Base-by-base conservation (phyloP, 2,113 vertebrate species). In the Sula dactylatra region DNA sequence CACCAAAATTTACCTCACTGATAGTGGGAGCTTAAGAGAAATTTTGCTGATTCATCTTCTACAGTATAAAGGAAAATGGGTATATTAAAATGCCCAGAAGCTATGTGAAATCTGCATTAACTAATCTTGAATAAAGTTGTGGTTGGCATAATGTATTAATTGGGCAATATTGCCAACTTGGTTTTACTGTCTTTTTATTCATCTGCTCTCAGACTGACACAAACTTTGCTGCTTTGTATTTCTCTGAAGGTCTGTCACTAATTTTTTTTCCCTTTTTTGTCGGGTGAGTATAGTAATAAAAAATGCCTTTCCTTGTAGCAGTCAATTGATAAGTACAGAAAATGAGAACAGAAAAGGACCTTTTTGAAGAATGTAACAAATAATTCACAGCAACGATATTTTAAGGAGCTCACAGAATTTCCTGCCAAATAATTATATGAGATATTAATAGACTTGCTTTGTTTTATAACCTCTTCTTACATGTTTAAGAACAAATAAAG, bases 341-440 rank as follows among this genome's bases (percentile, higher is more conserved):
- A 94, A 96, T 89, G 40, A 84, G 88, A 94, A 74, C 16, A 76
- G 84, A 94, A 92, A 95, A 82, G 52, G 31, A 93, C 16, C 72
- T 58, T 84, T 97, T 94, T 92, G 80, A 97, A 94, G 94, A 95
- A 95, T 76, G 65, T 38, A 65, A 88, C 69, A 79, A 86, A 93
- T 95, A 82, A 92, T 95, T 94, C 91, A 89, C 65, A 93, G 86
- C 34, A 55, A 92, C 3, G 3, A 52, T 91, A 84, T 90, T 84
- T 88, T 91, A 93, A 92, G 93, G 54, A 82, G 40, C 83, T 92
- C 65, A 72, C 27, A 65, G 80, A 93, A 44, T 89, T 81, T 93
- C 49, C 82, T 89, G 44, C 62, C 34, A 61, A 84, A 79, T 82
- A 27, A 71, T 56, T 86, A 31, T 76, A 55, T 76, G 61, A 82